Conservation (phyloP, 2,113 vertebrate species). For the Sorex araneus region DNA sequence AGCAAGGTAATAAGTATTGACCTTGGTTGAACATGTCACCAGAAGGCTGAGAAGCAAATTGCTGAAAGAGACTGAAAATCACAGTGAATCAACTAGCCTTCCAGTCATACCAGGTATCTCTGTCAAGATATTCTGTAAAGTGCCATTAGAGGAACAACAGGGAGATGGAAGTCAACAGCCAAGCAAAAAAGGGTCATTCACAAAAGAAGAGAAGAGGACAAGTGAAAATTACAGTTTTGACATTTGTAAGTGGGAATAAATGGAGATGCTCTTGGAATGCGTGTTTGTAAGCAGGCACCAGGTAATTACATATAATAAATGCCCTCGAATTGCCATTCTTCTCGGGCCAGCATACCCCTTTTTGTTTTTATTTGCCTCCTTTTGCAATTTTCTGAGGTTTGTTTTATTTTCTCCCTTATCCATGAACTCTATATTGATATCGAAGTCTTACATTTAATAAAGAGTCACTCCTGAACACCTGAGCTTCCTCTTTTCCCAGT, state of each 20-base stretch:
- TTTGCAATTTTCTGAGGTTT: constrained; percentile 39
- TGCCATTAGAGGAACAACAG: constrained; percentile 41
- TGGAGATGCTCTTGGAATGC: constrained; percentile 35
- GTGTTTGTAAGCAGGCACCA: constrained; percentile 58
- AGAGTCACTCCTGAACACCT: constrained; percentile 35
- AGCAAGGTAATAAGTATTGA: constrained; percentile 53
- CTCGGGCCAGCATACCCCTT: constrained; percentile 11
- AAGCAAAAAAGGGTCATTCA: constrained; percentile 68
- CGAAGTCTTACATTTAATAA: constrained; percentile 30
- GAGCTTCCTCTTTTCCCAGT: not conserved
- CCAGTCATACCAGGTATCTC: constrained; percentile 50
- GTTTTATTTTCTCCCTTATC: constrained; percentile 37
- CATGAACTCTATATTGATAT: constrained; percentile 8
- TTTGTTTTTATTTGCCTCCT: constrained; percentile 33
- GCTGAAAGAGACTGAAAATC: constrained; percentile 74
- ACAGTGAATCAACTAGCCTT: constrained; percentile 66
- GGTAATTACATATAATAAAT: constrained; percentile 76
- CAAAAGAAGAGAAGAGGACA: constrained; percentile 62
- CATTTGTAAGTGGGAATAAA: constrained; percentile 78
- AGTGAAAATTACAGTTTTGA: constrained; percentile 83
- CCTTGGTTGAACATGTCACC: constrained; percentile 41
- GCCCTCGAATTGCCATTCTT: constrained; percentile 65
- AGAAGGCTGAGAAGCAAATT: constrained; percentile 77
- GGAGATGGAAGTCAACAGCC: constrained; percentile 71
- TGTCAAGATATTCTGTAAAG: constrained; percentile 73